Percentiles rank a stretch among this genome's conserved stretches.
Evolutionary conservation across 2,113 vertebrate genomes (phyloP).

Genomic region (Microcebus ravelobensis): DNA sequence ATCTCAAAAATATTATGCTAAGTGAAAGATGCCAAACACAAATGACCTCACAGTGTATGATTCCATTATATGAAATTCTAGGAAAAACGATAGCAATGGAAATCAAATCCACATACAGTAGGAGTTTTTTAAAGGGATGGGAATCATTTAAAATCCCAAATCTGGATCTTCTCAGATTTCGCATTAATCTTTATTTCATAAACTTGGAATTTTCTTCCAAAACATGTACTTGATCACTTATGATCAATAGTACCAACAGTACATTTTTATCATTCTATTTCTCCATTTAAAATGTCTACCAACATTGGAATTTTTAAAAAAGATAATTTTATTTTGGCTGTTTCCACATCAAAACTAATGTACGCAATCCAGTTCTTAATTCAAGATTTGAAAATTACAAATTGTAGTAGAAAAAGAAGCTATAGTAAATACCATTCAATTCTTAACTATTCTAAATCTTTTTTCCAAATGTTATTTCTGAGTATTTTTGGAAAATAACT

Average conservation of each 20-base stretch:
- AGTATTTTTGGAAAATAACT: not conserved
- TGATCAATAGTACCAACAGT: not conserved
- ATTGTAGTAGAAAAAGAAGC: not conserved
- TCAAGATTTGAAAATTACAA: not conserved
- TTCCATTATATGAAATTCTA: not conserved
- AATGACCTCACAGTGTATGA: not conserved
- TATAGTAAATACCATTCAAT: not conserved
- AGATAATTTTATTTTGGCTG: not conserved
- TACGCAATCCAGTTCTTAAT: not conserved
- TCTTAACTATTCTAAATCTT: not conserved
- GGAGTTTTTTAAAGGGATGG: not conserved
- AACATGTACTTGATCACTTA: not conserved
- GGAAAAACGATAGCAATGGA: not conserved
- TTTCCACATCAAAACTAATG: slow-evolving; percentile 2
- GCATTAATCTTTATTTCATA: not conserved
- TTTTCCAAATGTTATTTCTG: slow-evolving; percentile 9
- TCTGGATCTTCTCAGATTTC: not conserved
- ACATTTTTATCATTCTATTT: not conserved
- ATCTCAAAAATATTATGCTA: slow-evolving; percentile 1
- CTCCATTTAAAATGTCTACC: slow-evolving; percentile 11
- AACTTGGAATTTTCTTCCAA: slow-evolving; percentile 19
- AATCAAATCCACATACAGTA: not conserved
- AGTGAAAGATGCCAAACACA: slow-evolving; percentile 32
- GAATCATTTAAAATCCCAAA: slow-evolving; percentile 5
- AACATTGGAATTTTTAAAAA: not conserved